Percentiles rank a stretch among this genome's conserved stretches.
Evolutionary conservation across 2,113 vertebrate genomes (phyloP).

Genomic region (Balaeniceps rex): DNA sequence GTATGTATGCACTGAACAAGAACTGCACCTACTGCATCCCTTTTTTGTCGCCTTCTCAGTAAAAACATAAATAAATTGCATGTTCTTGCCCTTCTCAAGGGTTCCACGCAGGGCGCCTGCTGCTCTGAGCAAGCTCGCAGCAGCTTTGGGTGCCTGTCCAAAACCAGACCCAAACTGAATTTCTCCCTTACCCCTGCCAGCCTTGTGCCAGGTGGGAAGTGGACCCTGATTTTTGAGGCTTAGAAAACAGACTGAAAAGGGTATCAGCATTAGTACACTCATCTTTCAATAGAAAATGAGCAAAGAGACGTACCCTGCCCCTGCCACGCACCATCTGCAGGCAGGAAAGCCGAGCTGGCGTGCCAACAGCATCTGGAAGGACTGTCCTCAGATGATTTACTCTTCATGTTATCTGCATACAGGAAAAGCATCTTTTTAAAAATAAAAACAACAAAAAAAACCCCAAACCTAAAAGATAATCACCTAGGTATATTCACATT

Average conservation of each 20-base stretch:
- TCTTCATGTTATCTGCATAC: conserved; percentile 13
- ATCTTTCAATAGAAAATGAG: neutral
- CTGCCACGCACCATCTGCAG: neutral
- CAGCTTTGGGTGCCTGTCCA: neutral
- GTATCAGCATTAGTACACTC: neutral
- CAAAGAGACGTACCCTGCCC: conserved; percentile 8
- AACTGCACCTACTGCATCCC: neutral
- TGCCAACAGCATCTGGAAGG: conserved; percentile 33
- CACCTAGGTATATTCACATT: neutral
- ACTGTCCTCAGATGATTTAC: conserved; percentile 41
- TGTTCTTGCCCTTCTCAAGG: neutral
- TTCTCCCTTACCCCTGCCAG: neutral
- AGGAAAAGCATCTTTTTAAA: neutral
- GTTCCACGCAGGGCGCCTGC: accelerated
- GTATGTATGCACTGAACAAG: neutral
- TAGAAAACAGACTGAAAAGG: neutral
- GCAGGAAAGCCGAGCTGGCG: neutral
- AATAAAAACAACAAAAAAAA: neutral
- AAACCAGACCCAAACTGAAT: neutral
- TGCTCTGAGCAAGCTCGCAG: neutral
- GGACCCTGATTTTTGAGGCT: neutral
- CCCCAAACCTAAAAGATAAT: neutral
- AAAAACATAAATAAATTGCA: neutral
- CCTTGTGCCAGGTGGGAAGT: neutral
- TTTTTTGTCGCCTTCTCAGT: neutral